Evolutionary conservation across 2,113 vertebrate species (phyloP).

Genomic region (Puntigrus tetrazona): DNA sequence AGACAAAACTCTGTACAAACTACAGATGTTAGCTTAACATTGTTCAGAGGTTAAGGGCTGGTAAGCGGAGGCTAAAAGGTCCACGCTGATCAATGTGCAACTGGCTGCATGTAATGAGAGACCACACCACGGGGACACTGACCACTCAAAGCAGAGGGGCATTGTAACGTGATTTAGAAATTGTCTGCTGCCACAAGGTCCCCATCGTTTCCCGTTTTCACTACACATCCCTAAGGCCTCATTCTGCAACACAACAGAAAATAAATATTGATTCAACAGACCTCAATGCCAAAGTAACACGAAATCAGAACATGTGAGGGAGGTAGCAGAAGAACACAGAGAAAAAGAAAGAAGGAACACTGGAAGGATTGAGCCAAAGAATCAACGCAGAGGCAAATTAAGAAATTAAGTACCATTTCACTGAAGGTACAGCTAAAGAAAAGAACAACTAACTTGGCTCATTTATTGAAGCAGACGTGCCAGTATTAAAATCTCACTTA

Average conservation of each 20-base stretch:
- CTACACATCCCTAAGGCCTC: conserved; percentile 48
- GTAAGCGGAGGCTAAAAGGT: conserved; percentile 27
- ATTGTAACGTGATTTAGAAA: conserved; percentile 54
- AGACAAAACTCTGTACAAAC: not conserved
- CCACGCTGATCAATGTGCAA: conserved; percentile 44
- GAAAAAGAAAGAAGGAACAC: not conserved
- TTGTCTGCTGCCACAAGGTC: conserved; percentile 57
- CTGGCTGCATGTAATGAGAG: conserved; percentile 52
- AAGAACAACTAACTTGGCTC: conserved; percentile 60
- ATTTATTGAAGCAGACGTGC: conserved; percentile 67
- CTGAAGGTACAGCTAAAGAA: conserved; percentile 56
- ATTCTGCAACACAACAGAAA: conserved; percentile 57
- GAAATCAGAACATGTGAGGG: conserved; percentile 47
- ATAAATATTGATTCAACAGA: conserved; percentile 64
- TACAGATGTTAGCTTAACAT: not conserved
- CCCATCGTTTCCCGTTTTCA: conserved; percentile 52
- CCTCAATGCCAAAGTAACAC: conserved; percentile 49
- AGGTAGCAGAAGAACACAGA: conserved; percentile 2
- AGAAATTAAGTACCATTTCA: conserved; percentile 57
- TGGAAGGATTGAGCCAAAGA: not conserved
- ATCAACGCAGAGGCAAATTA: conserved; percentile 16
- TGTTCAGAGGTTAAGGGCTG: conserved; percentile 6
- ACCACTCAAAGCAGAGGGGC: conserved; percentile 45
- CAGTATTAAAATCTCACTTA: conserved; percentile 64
- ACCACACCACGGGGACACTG: conserved; percentile 34